Base-by-base conservation (phyloP, 2,113 vertebrate genomes). In the Ceyx cyanopectus region DNA sequence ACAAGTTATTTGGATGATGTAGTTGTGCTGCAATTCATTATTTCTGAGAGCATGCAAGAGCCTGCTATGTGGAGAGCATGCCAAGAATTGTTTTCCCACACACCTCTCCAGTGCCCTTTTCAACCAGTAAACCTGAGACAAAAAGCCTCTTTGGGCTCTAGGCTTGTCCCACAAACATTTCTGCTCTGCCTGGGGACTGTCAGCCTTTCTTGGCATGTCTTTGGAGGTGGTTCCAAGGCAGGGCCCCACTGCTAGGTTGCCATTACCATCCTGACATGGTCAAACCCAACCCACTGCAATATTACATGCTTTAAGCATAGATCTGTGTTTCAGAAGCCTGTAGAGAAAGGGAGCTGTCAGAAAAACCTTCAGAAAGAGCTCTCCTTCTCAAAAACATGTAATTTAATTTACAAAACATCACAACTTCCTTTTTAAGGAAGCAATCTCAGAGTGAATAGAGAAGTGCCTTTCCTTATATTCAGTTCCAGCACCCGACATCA, bases 341-440 rank as follows among this genome's bases (percentile, higher is more conserved):
- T 32, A 86, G 61, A 90, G n/a, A 66, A 94, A 85, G 57, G 9
- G 43, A 81, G 60, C 68, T 56, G 72, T 75, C 67, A 87, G 78
- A 88, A 90, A 63, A 92, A 48, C 43, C 27, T 76, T 70, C 68
- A 18, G 73, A 70, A 92, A 83, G 51, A 70, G 29, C 75, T 43
- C 45, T 26, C 61, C 23, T 84, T 54, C 76, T 81, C 65, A 90
- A 84, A 81, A 79, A 50, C 34, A 50, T 72, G 21, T 40, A n/a
- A 68, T 76, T 73, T 89, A 68, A 82, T 92, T 86, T 81, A 82
- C 41, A 54, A 78, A 82, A 68, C n/a, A 75, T 16, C 70, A 73
- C 41, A 61, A 51, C 37, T 79, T 87, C 58, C 54, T 84, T 88
- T 81, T 68, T 86, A 72, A 88, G 83, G 61, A 66, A 61, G 56